phyloP scores from a whole-genome alignment of 2,797 vertebrate genomes.

The Loriculus beryllinus region DNA sequence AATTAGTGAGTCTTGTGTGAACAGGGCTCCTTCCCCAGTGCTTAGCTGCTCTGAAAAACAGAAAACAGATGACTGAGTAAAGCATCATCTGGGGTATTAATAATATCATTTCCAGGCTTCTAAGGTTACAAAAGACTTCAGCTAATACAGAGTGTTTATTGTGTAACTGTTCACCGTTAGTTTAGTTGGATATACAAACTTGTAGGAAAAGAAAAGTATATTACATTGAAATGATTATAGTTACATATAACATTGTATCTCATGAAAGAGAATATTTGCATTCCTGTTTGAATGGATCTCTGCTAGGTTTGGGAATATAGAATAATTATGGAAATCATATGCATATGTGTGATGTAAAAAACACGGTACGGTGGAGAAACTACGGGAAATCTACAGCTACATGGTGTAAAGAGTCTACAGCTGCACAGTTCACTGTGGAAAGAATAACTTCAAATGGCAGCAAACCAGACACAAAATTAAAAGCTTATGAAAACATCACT shows the following conservation, averaged over 20 bases:
- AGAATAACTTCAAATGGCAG: neutral
- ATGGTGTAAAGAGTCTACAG: neutral
- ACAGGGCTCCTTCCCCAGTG: rapidly evolving
- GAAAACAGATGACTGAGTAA: neutral
- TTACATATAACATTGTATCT: neutral
- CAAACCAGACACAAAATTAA: neutral
- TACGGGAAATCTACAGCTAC: neutral
- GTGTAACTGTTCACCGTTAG: neutral
- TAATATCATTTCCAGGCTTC: neutral
- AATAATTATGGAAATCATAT: neutral
- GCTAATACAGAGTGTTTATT: neutral
- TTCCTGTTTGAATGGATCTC: neutral
- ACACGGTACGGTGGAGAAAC: neutral
- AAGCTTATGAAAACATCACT: neutral
- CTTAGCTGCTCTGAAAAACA: neutral
- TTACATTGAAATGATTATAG: neutral
- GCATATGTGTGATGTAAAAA: neutral
- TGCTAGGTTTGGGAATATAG: neutral
- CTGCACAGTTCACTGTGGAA: neutral
- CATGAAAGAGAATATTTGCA: neutral
- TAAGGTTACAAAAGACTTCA: neutral
- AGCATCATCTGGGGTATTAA: neutral
- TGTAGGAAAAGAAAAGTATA: neutral
- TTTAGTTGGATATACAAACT: neutral
- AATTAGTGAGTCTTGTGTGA: neutral